A percentile compares a stretch with the other conserved stretches of the same genome.
Evolutionary conservation across 2,797 vertebrate species (phyloP).

Genomic region (Urosaurus nigricauda): DNA sequence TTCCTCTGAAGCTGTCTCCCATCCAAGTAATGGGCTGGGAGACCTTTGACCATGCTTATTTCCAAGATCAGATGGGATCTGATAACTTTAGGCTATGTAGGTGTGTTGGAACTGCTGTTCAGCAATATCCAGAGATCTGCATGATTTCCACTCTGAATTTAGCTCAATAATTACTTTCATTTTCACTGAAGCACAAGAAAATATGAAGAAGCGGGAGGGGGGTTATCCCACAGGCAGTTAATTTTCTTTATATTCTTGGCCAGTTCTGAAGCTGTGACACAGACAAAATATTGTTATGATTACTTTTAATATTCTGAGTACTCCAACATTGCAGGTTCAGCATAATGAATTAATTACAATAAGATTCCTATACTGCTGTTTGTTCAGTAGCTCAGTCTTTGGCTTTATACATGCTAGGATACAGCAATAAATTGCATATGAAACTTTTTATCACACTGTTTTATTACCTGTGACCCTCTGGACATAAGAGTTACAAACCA

Average conservation of each 20-base stretch:
- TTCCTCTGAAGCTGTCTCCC: too few relatives aligned
- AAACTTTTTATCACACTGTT: slow-evolving; percentile 39
- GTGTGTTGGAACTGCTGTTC: too few relatives aligned
- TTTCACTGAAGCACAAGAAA: neutral
- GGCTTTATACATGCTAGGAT: neutral
- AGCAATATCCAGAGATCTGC: too few relatives aligned
- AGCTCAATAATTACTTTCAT: neutral
- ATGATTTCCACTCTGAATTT: too few relatives aligned
- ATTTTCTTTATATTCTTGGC: slow-evolving; percentile 10
- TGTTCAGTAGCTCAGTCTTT: slow-evolving; percentile 26
- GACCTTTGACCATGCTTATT: too few relatives aligned
- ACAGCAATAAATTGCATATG: slow-evolving; percentile 39
- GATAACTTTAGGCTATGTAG: too few relatives aligned
- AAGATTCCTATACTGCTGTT: neutral
- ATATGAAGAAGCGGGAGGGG: neutral
- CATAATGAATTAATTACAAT: slow-evolving; percentile 18
- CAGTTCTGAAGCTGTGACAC: neutral
- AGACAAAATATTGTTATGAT: neutral
- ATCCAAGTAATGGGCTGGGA: too few relatives aligned
- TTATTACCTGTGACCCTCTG: slow-evolving; percentile 39
- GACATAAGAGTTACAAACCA: slow-evolving; percentile 24
- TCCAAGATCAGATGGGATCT: too few relatives aligned
- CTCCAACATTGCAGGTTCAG: neutral
- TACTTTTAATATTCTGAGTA: neutral
- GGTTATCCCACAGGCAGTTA: neutral